phyloP scores from a whole-genome alignment of 2,797 vertebrate genomes.

The Ceyx erithaca region DNA sequence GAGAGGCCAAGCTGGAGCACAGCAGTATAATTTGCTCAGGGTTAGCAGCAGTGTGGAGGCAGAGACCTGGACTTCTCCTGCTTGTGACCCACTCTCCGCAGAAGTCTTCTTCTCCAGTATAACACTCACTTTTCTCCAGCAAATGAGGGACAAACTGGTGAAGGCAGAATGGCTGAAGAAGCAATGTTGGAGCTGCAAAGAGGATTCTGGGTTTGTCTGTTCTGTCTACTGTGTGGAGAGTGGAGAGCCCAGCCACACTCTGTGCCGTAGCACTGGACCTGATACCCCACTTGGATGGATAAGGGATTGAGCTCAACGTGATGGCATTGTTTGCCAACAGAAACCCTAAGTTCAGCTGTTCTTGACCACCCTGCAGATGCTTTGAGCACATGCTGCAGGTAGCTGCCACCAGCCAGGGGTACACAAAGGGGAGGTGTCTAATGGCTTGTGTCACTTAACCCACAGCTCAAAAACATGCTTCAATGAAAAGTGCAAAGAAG shows the following conservation, averaged over 20 bases:
- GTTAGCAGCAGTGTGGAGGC: background rate
- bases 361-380: background rate
- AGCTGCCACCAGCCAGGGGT: background rate
- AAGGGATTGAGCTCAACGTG: background rate
- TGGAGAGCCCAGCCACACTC: background rate
- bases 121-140: background rate
- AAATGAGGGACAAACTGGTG: background rate
- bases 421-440: background rate
- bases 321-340: background rate
- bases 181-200: background rate
- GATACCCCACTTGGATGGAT: background rate
- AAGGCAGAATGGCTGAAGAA: background rate
- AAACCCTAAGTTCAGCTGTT: background rate
- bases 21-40: background rate
- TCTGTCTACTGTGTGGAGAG: background rate
- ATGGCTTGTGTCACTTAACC: rapidly evolving
- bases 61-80: background rate
- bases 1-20: background rate
- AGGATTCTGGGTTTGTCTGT: background rate
- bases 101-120: background rate
- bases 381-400: background rate
- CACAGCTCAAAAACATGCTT: background rate
- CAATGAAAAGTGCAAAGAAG: background rate
- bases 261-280: background rate
- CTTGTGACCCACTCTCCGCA: background rate